Base-by-base conservation (phyloP, 1,140 invertebrate species). In the Sminthurinus signatus region DNA sequence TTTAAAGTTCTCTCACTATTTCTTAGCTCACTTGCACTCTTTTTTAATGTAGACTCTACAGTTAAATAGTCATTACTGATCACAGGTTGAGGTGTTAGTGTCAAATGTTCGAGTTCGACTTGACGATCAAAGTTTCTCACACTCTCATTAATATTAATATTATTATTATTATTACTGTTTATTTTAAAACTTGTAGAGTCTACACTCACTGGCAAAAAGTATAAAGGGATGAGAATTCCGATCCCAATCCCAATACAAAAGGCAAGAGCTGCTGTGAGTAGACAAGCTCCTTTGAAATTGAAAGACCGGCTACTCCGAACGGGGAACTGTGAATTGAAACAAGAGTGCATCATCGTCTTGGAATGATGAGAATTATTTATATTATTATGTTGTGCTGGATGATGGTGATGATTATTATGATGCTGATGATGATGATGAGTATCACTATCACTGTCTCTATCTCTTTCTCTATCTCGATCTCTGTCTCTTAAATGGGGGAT, bases 201-300 rank as follows among this genome's bases (percentile, higher is more conserved):
- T 25, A 36, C 44, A 42, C 23, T 67, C 57, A 52, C 59, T 55
- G 71, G 69, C 39, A 72, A 52, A 25, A 73, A 62, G 52, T 68
- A 74, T 14, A 73, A 36, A 19, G 73, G 68, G 15, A 74, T 61
- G 1, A 73, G 54, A 28, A 74, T 63, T 15, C 74, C 74, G 1
- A 75, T 67, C 3, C 62, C 70, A 17, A 75, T 71, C 46, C 74
- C 74, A 42, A 75, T 31, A 44, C 65, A 62, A 67, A 75, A 75
- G 25, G 74, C 73, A 42, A 74, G 48, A 32, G 51, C 52, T 27
- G 73, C 65, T 32, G 74, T 72, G 44, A 70, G 55, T 29, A 74
- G 62, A 58, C 73, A 75, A 17, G 68, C 51, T 21, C 69, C 57
- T 60, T 36, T 36, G 29, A 73, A 64, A 36, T 72, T 69, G 29